Base-by-base conservation (phyloP, 2,888 invertebrate species). In the Glaucopsyche alexis region DNA sequence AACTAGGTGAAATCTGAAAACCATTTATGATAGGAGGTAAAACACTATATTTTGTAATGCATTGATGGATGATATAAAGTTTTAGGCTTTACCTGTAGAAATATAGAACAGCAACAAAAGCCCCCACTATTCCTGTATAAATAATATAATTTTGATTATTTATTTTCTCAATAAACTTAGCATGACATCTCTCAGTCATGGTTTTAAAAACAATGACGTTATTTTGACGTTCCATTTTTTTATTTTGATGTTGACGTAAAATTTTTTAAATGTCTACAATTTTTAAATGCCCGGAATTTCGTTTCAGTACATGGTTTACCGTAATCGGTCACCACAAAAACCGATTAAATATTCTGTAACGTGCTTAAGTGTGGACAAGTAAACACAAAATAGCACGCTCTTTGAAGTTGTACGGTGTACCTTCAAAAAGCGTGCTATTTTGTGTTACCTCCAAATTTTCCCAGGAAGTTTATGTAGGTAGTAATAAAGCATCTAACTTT, bases 161-260 rank as follows among this genome's bases (percentile, higher is more conserved):
- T 87, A 87, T 86, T 86, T 88, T 90, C 84, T 89, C 87, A 85
- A 79, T 83, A 83, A 88, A 87, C 87, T 89, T 88, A 80, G 83
- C 88, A 87, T 92, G 92, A 93, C 92, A 92, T 90, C 90, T 90
- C 89, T 92, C 91, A 89, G 90, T 91, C 92, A 93, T 93, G 91
- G 89, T 85, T 89, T 86, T 80, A 79, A 84, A 85, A 85, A 82
- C 78, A 88, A 85, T 88, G 87, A 88, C 85, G 78, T 81, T 79
- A 77, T 76, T 74, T 76, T 55, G 55, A 74, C 76, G 74, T 79
- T 80, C 78, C 75, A 71, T 74, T 66, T 74, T 74, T 75, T 74
- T 29, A 55, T 73, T 71, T 73, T 71, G 72, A 66, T 71, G 29
- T 47, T 52, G 52, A 52, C 52, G 8, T 52, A 7, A 52, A 13